Evolutionary conservation across 2,888 invertebrate species (phyloP), one percentile per base, ranked within the genome.

Genomic region (Protophormia terraenovae): DNA sequence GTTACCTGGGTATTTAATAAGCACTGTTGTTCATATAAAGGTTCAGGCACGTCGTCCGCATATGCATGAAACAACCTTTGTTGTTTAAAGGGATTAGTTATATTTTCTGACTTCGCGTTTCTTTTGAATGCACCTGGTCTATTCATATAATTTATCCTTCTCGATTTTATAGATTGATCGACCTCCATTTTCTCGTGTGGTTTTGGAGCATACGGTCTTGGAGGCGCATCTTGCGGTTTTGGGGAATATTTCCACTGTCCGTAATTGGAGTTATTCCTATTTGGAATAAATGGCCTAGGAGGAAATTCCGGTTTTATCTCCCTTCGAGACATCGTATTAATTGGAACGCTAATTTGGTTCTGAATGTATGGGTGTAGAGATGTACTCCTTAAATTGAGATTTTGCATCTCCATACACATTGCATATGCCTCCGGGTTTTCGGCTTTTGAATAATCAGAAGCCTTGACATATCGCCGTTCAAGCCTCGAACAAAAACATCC

Each of bases 141-240:
- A 7, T 55, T 55, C 27, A 27, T 55, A 55, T 55, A 55, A 8
- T 55, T 27, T 27, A 19, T 7, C 55, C 6, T 55, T 7, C n/a
- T 55, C 7, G 55, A 55, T 14, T 27, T 55, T 14, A 55, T 14
- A 4, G 73, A 55, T 27, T 24, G 14, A 35, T 75, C 32, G 8
- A 75, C n/a, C 0, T 75, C 62, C 62, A 62, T 75, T 75, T 38
- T 62, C 8, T 50, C 47, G 0, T 19, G 29, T 10, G 58, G 60
- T 19, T 72, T 72, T 10, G 45, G 72, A 4, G 16, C 58, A 12
- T 50, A 1, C 0, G 72, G 60, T 14, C 45, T 72, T 45, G 72
- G 58, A 7, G 72, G 45, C 0, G 47, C 45, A 45, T 45, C 14
- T 14, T 45, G 45, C 10, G 4, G 12, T 3, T 45, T 45, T 14